Evolutionary conservation across 1,140 invertebrate genomes (phyloP).

Genomic region (Lycorma delicatula): DNA sequence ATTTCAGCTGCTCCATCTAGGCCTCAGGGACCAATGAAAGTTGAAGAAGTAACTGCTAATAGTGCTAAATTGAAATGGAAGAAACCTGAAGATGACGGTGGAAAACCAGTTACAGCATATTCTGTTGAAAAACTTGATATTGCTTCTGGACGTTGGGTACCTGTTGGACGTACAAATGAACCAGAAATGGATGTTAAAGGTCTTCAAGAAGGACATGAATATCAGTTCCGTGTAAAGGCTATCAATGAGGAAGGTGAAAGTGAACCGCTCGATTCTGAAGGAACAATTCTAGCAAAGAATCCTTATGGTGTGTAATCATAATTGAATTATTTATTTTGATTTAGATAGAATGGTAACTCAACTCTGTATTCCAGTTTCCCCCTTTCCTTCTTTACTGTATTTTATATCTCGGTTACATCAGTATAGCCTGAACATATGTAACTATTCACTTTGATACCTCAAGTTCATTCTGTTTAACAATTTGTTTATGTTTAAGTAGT

Average conservation of each 20-base stretch:
- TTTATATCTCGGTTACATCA: background rate
- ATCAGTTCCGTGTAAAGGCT: slow-evolving; percentile 95
- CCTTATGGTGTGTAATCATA: slow-evolving; percentile 66
- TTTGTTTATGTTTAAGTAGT: too few species aligned
- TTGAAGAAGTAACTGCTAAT: slow-evolving; percentile 85
- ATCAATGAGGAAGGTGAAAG: slow-evolving; percentile 97
- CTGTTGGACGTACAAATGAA: slow-evolving; percentile 73
- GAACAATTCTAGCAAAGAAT: slow-evolving; percentile 82
- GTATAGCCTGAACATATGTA: background rate
- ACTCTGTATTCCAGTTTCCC: too few species aligned
- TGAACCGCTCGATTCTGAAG: slow-evolving; percentile 84
- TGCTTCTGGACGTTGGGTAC: slow-evolving; percentile 86
- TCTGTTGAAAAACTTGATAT: slow-evolving; percentile 95
- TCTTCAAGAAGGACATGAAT: slow-evolving; percentile 86
- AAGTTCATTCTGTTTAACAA: too few species aligned
- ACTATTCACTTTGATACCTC: too few species aligned
- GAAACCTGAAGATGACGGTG: slow-evolving; percentile 97
- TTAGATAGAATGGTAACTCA: too few species aligned
- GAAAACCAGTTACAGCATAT: slow-evolving; percentile 91
- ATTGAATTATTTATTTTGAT: too few species aligned
- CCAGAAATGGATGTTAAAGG: slow-evolving; percentile 87
- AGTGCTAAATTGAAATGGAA: slow-evolving; percentile 92
- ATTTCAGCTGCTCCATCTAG: slow-evolving; percentile 62
- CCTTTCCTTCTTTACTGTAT: too few species aligned
- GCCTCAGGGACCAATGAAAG: slow-evolving; percentile 85